Evolutionary conservation across 2,888 invertebrate genomes (phyloP).

Genomic region (Chrysotoxum bicinctum): DNA sequence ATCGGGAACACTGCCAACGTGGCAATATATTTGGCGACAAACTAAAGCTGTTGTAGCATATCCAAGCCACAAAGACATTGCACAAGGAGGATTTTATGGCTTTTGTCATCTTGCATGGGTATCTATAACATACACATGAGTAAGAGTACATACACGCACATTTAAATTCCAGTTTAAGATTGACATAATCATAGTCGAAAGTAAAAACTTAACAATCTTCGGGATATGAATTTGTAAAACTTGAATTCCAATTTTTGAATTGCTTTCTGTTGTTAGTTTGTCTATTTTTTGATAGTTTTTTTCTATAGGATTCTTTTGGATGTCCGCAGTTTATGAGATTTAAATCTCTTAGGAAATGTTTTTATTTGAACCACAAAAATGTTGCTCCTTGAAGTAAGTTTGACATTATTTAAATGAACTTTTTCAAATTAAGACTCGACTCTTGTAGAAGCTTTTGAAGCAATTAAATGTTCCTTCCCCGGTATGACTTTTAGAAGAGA

Average conservation of each 20-base stretch:
- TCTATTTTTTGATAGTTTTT: neutral
- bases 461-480: neutral
- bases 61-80: constrained; percentile 2
- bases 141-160: neutral
- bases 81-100: neutral
- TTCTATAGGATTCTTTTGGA: neutral
- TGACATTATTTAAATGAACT: neutral
- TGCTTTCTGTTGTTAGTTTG: neutral
- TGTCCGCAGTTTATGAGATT: neutral
- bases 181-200: neutral
- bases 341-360: neutral
- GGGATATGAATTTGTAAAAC: neutral
- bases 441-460: neutral
- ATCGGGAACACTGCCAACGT: constrained; percentile 2
- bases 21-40: constrained; percentile 8
- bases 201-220: neutral
- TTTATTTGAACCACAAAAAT: neutral
- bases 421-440: neutral
- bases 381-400: neutral
- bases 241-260: neutral
- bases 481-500: neutral
- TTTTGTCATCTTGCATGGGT: neutral
- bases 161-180: constrained; percentile 6
- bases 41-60: neutral
- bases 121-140: neutral